These are phyloP conservation scores for Pyrrhia umbra DNA, from an alignment of 2,888 invertebrate species.

Conservation along the genomic window DNA sequence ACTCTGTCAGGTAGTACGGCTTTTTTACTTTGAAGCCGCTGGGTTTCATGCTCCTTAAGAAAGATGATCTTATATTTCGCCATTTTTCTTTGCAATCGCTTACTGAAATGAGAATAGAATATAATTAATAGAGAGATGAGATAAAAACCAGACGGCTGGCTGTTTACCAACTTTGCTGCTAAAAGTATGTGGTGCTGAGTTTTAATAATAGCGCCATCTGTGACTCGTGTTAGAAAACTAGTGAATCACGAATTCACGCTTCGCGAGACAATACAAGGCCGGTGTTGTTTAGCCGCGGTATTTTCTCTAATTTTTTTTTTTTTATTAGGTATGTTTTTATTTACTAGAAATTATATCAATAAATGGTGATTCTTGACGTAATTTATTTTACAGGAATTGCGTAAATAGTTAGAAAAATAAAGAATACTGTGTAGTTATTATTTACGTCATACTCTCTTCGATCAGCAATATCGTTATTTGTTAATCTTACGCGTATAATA, in stretches of 20 bases:
- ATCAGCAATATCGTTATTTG: background rate
- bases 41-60: constrained; percentile 66
- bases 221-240: constrained; percentile 1
- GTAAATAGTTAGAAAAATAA: background rate
- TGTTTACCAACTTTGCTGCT: constrained; percentile 34
- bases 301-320: background rate
- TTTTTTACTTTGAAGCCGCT: constrained; percentile 63
- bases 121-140: constrained; percentile 31
- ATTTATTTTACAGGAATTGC: too few species aligned
- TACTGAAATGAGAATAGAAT: constrained; percentile 61
- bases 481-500: background rate
- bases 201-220: constrained; percentile 43
- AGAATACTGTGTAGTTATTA: too few species aligned
- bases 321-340: background rate
- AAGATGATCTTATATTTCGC: constrained; percentile 70
- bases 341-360: background rate
- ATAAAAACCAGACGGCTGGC: constrained; percentile 29
- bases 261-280: background rate
- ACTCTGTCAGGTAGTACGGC: constrained; percentile 67
- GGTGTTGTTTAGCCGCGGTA: constrained; percentile 6
- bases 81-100: constrained; percentile 71
- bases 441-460: background rate
- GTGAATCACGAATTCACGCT: background rate
- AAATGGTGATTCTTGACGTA: too few species aligned
- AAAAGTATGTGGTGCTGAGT: background rate